phyloP scores from a whole-genome alignment of 2,113 vertebrate genomes.

The Silurus glanis region DNA sequence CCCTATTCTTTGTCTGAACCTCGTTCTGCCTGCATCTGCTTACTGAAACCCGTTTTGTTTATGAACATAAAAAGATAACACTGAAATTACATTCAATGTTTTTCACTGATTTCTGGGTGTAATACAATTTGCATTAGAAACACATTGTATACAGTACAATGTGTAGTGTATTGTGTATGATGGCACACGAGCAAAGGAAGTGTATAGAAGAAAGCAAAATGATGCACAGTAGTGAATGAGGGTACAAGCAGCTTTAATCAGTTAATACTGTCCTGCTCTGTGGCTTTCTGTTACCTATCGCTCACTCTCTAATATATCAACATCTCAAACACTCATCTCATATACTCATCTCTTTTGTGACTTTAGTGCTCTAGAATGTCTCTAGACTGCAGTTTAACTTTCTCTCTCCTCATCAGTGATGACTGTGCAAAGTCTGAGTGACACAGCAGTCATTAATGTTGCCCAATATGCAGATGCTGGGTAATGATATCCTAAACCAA shows the following conservation, averaged over 20 bases:
- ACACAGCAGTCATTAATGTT: constrained; percentile 35
- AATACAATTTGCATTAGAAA: constrained; percentile 65
- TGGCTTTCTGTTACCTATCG: constrained; percentile 13
- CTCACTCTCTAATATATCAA: constrained; percentile 16
- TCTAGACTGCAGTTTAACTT: constrained; percentile 25
- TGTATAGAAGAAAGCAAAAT: constrained; percentile 18
- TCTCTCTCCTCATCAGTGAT: constrained; percentile 54
- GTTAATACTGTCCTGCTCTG: constrained; percentile 37
- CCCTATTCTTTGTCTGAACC: constrained; percentile 3
- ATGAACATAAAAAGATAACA: constrained; percentile 49
- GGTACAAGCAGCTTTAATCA: constrained; percentile 43
- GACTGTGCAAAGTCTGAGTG: constrained; percentile 38
- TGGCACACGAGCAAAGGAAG: background rate
- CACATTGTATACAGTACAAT: background rate
- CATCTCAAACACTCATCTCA: constrained; percentile 19
- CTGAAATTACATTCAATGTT: constrained; percentile 58
- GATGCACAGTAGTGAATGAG: constrained; percentile 38
- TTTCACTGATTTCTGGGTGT: constrained; percentile 57
- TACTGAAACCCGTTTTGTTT: constrained; percentile 43
- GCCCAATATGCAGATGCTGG: constrained; percentile 38
- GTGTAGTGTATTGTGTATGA: background rate
- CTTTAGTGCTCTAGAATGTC: background rate
- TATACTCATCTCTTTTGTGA: background rate
- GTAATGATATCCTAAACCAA: constrained; percentile 51
- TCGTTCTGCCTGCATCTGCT: background rate